Evolutionary conservation across 1,140 invertebrate genomes (phyloP), one percentile per base, ranked within the genome.

Genomic region (Camponotus floridanus): DNA sequence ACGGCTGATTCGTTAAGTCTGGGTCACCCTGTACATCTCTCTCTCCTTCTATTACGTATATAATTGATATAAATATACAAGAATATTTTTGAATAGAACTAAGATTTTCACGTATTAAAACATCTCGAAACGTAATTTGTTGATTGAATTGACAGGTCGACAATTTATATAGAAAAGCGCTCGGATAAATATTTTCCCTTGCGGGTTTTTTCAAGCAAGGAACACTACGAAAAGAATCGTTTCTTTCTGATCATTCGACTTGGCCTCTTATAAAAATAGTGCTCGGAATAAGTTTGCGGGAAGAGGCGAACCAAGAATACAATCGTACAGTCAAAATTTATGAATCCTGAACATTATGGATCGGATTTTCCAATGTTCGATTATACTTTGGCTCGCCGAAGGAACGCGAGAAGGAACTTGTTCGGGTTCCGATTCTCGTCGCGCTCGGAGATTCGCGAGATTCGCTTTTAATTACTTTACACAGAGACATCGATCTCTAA

Each of bases 31-130:
- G 26, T 26, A 26, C 1, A 26, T 26, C 26, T 26, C 26, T 26
- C 26, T 26, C 26, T 26, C 26, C 67, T 11, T 76, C 36, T 11
- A 61, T 76, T 76, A 76, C 36, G 55, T 76, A 55, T 68, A 55
- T 42, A 42, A 86, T 73, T 91, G 89, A 92, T 92, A 92, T 92
- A 92, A 92, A 92, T 92, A 92, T 76, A 76, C 73, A 76, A 76
- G 73, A 76, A 76, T 76, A 76, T 26, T 76, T 51, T 76, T 13
- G 21, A 8, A 39, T 76, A 42, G 73, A 76, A 76, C 8, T 61
- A 76, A 76, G 21, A 76, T 76, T 76, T 21, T 42, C 13, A 8
- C 39, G 57, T 26, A 13, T 39, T 26, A 61, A 51, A 51, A 76
- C n/a, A 13, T 55, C 26, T 26, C 31, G 31, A 73, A 73, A 73